Percentiles rank a stretch among this genome's conserved stretches.
Evolutionary conservation across 2,113 vertebrate species (phyloP).

Genomic region (Buteo buteo): DNA sequence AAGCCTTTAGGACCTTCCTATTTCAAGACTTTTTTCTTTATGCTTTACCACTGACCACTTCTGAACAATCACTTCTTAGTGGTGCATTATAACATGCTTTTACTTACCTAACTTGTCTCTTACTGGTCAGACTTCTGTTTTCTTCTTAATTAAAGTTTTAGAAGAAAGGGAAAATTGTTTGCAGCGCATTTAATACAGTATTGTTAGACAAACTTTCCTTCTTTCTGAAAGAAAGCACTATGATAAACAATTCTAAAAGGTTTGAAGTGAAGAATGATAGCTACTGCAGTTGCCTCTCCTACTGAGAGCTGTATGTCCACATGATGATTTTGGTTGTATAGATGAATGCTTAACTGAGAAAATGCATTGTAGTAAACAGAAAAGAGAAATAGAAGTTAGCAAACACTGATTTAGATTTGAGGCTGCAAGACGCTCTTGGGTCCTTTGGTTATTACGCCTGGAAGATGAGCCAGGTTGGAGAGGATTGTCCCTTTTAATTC

Average conservation of each 20-base stretch:
- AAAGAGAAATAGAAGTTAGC: background rate
- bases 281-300: background rate
- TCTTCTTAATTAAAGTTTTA: background rate
- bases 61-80: background rate
- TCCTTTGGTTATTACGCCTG: background rate
- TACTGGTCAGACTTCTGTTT: background rate
- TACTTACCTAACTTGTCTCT: background rate
- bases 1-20: background rate
- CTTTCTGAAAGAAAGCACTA: background rate
- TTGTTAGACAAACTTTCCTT: background rate
- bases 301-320: accelerated
- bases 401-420: background rate
- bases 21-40: background rate
- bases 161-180: background rate
- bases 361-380: background rate
- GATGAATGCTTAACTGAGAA: background rate
- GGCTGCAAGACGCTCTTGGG: background rate
- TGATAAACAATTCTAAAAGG: background rate
- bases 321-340: background rate
- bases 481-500: background rate
- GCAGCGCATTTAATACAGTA: background rate
- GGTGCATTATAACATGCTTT: background rate
- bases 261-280: background rate
- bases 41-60: background rate
- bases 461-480: background rate